Conservation (phyloP, 1,140 invertebrate species). For the Eufriesea mexicana region DNA sequence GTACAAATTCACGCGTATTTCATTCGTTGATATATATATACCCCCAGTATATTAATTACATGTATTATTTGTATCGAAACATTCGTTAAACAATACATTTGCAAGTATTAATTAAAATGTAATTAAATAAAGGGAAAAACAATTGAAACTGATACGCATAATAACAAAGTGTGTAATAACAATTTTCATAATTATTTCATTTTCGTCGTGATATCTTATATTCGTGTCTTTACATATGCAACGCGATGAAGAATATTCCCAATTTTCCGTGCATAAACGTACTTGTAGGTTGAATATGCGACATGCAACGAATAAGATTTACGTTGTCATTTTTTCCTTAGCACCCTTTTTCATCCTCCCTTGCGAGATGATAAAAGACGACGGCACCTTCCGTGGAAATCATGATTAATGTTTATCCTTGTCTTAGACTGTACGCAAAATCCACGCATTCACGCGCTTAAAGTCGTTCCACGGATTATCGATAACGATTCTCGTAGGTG, state of each 20-base stretch:
- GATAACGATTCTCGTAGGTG: neutral
- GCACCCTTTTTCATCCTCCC: neutral
- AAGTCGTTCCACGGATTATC: slow-evolving; percentile 28
- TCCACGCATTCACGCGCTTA: neutral
- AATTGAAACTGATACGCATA: no score
- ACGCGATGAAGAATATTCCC: neutral
- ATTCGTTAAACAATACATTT: no score
- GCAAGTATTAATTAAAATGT: no score
- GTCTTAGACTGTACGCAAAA: slow-evolving; percentile 4
- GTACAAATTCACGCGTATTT: neutral
- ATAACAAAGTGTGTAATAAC: neutral
- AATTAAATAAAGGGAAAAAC: no score
- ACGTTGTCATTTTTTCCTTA: neutral
- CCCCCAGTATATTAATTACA: no score
- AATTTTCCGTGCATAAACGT: neutral
- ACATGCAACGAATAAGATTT: slow-evolving; percentile 19
- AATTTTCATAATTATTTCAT: neutral
- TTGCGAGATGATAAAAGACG: neutral
- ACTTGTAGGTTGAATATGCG: neutral
- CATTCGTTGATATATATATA: neutral
- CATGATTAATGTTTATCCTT: slow-evolving; percentile 40
- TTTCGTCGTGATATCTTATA: neutral
- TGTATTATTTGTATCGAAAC: no score
- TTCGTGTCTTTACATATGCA: neutral
- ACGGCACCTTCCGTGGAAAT: neutral